A percentile compares a stretch with the other conserved stretches of the same genome.
These are phyloP conservation scores for Phaenicophaeus curvirostris DNA, from an alignment of 2,797 vertebrate genomes.

Conservation along the genomic window DNA sequence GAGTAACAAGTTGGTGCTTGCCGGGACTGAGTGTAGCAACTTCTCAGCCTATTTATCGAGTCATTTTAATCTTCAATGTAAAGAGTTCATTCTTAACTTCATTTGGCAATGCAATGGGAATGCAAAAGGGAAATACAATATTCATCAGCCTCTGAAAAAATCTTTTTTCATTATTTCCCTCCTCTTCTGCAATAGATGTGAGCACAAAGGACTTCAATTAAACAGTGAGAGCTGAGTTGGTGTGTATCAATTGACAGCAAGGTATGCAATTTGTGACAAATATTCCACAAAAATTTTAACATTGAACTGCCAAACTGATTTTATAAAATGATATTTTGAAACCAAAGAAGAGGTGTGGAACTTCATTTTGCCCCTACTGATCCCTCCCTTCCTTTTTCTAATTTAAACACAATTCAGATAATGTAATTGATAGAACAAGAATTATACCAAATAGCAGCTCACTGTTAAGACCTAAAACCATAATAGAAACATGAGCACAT, in stretches of 20 bases:
- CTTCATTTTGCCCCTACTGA: neutral
- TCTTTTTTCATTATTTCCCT: neutral
- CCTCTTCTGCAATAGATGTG: neutral
- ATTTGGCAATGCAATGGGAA: no score
- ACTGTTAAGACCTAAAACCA: neutral
- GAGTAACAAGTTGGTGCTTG: neutral
- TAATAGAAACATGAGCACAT: neutral
- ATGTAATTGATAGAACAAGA: neutral
- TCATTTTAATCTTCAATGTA: neutral
- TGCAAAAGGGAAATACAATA: constrained; percentile 38
- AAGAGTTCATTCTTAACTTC: neutral
- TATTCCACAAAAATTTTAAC: constrained; percentile 10
- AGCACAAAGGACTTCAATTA: constrained; percentile 1
- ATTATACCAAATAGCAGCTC: neutral
- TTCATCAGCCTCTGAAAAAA: constrained; percentile 29
- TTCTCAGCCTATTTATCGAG: neutral
- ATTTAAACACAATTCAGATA: neutral
- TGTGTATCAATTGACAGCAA: neutral
- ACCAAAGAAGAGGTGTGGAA: neutral
- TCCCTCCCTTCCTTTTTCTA: neutral
- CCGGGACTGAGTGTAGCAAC: neutral
- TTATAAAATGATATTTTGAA: constrained; percentile 36
- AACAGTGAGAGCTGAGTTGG: neutral
- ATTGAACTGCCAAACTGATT: neutral
- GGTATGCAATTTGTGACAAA: neutral